Evolutionary conservation across 2,113 vertebrate genomes (phyloP).

Genomic region (Silurus glanis): DNA sequence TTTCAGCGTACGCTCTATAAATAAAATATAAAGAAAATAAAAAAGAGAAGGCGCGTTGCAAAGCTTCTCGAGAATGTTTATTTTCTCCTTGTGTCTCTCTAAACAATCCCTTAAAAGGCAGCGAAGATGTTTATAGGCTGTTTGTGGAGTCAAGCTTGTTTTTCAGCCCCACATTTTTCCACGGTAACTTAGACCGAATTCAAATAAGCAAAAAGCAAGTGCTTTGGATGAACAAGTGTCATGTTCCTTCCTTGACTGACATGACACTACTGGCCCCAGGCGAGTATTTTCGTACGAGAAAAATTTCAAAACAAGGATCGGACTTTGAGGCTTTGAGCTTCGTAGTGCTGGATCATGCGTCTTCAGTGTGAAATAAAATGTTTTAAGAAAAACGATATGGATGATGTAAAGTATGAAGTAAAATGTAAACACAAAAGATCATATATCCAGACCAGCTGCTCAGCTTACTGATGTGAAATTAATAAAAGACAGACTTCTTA

Average conservation of each 20-base stretch:
- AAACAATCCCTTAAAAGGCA: conserved; percentile 84
- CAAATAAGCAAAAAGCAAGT: conserved; percentile 55
- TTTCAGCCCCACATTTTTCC: conserved; percentile 65
- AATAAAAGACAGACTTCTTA: conserved; percentile 59
- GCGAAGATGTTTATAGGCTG: conserved; percentile 77
- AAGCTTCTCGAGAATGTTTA: conserved; percentile 76
- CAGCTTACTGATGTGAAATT: background rate
- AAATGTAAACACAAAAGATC: background rate
- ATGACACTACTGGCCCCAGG: conserved; percentile 14
- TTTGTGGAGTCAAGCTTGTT: conserved; percentile 74
- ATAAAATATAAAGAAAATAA: conserved; percentile 35
- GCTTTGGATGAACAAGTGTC: conserved; percentile 52
- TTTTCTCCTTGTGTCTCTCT: conserved; percentile 76
- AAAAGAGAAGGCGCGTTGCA: conserved; percentile 49
- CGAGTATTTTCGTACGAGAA: conserved; percentile 19
- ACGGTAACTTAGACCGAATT: conserved; percentile 52
- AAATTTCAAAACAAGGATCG: background rate
- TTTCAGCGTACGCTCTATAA: conserved; percentile 67
- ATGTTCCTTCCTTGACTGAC: conserved; percentile 38
- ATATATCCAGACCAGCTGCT: background rate
- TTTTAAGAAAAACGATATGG: background rate
- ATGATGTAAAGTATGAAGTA: background rate
- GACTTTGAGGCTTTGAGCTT: background rate
- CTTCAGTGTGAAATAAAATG: background rate
- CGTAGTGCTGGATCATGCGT: background rate